Evolutionary conservation across 2,113 vertebrate species (phyloP).

Genomic region (Cnemophilus loriae): DNA sequence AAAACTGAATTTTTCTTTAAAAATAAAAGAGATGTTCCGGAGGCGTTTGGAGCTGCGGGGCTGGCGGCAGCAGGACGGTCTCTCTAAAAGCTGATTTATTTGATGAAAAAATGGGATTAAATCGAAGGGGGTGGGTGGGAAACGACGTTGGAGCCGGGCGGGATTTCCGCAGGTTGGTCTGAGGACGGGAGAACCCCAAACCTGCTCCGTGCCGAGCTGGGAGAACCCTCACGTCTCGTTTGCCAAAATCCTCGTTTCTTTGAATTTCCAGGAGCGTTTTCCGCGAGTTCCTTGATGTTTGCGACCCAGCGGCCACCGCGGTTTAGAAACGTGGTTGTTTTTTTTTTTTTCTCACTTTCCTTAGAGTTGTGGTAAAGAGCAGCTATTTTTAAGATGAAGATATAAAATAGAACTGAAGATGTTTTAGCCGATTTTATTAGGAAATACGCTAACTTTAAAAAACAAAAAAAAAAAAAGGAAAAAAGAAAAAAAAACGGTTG

Average conservation of each 20-base stretch:
- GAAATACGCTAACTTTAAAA: not conserved
- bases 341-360: not conserved
- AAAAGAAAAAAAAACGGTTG: not conserved
- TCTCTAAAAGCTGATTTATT: not conserved
- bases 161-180: not conserved
- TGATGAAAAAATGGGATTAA: accelerated
- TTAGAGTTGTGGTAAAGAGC: constrained; percentile 38
- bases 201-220: no score
- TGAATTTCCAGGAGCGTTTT: not conserved
- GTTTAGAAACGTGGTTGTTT: not conserved
- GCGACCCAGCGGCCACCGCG: not conserved
- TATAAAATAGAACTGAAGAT: not conserved
- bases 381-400: constrained; percentile 9
- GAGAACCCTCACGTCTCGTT: not conserved
- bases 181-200: not conserved
- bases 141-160: not conserved
- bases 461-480: not conserved
- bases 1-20: not conserved
- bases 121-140: not conserved
- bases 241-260: not conserved
- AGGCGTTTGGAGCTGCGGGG: not conserved
- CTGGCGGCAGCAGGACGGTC: not conserved
- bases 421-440: constrained; percentile 46
- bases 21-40: no score
- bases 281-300: not conserved